Conservation (phyloP, 64 coral and sea anemone species). For the Platygyra sinensis region DNA sequence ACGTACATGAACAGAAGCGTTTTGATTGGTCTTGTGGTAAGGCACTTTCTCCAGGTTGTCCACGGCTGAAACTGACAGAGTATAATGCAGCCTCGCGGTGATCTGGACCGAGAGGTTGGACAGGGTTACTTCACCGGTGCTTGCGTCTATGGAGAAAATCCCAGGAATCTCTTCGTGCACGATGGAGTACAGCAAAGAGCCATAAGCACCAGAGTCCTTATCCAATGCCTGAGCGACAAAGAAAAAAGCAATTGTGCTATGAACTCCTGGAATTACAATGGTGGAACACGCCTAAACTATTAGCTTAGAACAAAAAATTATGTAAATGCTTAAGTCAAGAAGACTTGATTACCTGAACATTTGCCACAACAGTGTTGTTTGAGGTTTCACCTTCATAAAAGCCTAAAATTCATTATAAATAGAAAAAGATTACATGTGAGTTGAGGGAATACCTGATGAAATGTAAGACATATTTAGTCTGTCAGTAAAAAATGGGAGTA, state of each 20-base stretch:
- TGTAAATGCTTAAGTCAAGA: too few relatives aligned
- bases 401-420: not conserved
- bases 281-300: not conserved
- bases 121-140: conserved; percentile 36
- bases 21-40: conserved; percentile 22
- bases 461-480: too few relatives aligned
- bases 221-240: conserved; percentile 31
- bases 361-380: conserved; percentile 1
- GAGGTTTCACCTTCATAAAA: conserved; percentile 19
- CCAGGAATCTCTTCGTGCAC: conserved; percentile 16
- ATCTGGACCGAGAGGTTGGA: not conserved
- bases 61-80: conserved; percentile 24
- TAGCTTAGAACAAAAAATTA: too few relatives aligned
- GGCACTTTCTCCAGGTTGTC: conserved; percentile 46
- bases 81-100: conserved; percentile 1
- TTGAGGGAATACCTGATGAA: too few relatives aligned
- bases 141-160: conserved; percentile 11
- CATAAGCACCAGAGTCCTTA: conserved; percentile 34
- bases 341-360: conserved; percentile 7
- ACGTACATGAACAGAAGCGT: conserved; percentile 42
- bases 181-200: conserved; percentile 21
- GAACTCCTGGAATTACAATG: not conserved
- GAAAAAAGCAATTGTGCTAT: not conserved
- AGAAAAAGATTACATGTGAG: not conserved
- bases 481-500: too few relatives aligned